Evolutionary conservation across 1,140 invertebrate genomes (phyloP).

Genomic region (Samia ricini): DNA sequence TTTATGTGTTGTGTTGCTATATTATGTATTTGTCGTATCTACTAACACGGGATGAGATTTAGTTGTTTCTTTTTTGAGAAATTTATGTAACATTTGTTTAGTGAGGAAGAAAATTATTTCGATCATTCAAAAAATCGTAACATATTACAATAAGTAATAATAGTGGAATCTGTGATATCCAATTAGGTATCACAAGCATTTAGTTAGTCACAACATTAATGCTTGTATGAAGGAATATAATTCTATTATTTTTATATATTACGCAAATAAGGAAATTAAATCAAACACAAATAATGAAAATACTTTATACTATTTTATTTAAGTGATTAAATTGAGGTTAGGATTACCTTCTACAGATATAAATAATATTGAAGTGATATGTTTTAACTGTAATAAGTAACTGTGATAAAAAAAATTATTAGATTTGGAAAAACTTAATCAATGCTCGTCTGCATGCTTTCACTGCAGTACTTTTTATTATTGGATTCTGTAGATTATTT

Average conservation of each 20-base stretch:
- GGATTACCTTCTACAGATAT: no score
- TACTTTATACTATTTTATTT: background rate
- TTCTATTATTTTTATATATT: background rate
- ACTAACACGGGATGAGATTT: conserved; percentile 16
- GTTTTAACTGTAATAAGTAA: conserved; percentile 43
- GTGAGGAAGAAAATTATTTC: background rate
- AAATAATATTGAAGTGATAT: conserved; percentile 2
- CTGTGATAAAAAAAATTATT: conserved; percentile 48
- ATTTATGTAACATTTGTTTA: conserved; percentile 1
- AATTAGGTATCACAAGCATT: conserved; percentile 29
- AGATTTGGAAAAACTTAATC: conserved; percentile 14
- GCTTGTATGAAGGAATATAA: conserved; percentile 23
- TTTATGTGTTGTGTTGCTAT: conserved; percentile 19
- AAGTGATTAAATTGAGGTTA: background rate
- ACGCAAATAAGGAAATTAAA: no score
- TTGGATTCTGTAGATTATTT: background rate
- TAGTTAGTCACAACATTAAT: conserved; percentile 40
- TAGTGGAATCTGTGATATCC: background rate
- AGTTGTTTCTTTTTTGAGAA: conserved; percentile 14
- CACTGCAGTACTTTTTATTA: background rate
- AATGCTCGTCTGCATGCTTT: background rate
- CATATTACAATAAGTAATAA: background rate
- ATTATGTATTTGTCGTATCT: conserved; percentile 8
- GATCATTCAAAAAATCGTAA: background rate
- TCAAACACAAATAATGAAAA: no score